Conservation (phyloP, 2,888 invertebrate species). For the Leucoptera coffeella region DNA sequence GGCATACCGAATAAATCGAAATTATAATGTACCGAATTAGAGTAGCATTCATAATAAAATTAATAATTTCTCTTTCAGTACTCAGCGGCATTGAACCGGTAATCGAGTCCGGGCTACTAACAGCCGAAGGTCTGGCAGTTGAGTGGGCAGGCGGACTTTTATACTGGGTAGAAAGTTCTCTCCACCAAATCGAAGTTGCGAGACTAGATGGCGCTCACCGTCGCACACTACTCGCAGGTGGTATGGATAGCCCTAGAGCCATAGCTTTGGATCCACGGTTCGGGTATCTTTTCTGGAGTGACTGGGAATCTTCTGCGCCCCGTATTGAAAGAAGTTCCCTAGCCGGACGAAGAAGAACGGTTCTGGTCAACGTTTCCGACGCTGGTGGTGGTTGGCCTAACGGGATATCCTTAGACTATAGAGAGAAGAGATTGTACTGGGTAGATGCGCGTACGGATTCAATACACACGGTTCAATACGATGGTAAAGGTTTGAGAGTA, state of each 20-base stretch:
- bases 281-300: slow-evolving; percentile 76
- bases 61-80: slow-evolving; percentile 17
- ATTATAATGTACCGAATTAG: too few relatives aligned
- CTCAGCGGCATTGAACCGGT: slow-evolving; percentile 74
- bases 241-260: slow-evolving; percentile 80
- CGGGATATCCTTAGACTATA: slow-evolving; percentile 75
- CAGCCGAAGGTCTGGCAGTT: slow-evolving; percentile 84
- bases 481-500: slow-evolving; percentile 64
- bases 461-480: slow-evolving; percentile 77
- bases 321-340: slow-evolving; percentile 78
- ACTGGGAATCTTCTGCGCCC: slow-evolving; percentile 75
- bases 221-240: slow-evolving; percentile 65
- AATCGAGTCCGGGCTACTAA: slow-evolving; percentile 75
- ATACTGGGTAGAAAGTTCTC: slow-evolving; percentile 82
- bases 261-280: slow-evolving; percentile 70
- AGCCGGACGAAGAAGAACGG: slow-evolving; percentile 61
- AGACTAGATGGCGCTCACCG: slow-evolving; percentile 56
- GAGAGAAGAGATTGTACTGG: slow-evolving; percentile 71
- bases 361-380: slow-evolving; percentile 55
- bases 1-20: too few relatives aligned
- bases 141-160: slow-evolving; percentile 84
- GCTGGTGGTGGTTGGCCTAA: slow-evolving; percentile 75
- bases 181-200: slow-evolving; percentile 80
- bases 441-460: slow-evolving; percentile 79
- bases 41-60: slow-evolving; percentile 55